Conservation (phyloP, 2,888 invertebrate genomes). For the Calameuta idolon region DNA sequence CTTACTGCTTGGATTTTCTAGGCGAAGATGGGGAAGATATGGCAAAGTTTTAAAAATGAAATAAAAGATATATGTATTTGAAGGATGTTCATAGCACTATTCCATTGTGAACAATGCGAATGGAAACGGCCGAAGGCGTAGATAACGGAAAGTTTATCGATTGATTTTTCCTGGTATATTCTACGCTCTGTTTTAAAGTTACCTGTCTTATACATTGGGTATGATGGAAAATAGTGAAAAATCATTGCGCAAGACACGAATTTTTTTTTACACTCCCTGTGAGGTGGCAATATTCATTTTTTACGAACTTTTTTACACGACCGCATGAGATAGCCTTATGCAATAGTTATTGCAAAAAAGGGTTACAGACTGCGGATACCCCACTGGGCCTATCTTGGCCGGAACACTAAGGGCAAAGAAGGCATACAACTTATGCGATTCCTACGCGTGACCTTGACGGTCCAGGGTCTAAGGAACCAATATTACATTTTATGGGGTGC, state of each 20-base stretch:
- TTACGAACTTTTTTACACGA: too few relatives aligned
- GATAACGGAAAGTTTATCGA: background rate
- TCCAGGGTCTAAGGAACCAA: background rate
- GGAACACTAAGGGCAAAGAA: background rate
- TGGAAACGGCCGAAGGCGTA: background rate
- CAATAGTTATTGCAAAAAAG: background rate
- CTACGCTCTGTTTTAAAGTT: background rate
- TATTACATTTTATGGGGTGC: background rate
- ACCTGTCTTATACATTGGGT: background rate
- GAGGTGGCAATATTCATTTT: too few relatives aligned
- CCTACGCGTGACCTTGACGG: too few relatives aligned
- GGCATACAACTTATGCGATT: background rate
- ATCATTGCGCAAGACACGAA: background rate
- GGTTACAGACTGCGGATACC: background rate
- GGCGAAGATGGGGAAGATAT: background rate
- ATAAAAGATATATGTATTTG: background rate
- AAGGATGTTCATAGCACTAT: background rate
- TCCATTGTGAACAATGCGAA: background rate
- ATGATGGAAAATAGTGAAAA: background rate
- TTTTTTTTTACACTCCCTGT: too few relatives aligned
- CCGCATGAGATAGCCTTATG: background rate
- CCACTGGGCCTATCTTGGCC: background rate
- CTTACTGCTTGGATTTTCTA: background rate
- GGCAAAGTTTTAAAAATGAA: background rate
- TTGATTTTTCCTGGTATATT: background rate